Conservation (phyloP, 2,797 vertebrate species). For the Tarsius wallacei region DNA sequence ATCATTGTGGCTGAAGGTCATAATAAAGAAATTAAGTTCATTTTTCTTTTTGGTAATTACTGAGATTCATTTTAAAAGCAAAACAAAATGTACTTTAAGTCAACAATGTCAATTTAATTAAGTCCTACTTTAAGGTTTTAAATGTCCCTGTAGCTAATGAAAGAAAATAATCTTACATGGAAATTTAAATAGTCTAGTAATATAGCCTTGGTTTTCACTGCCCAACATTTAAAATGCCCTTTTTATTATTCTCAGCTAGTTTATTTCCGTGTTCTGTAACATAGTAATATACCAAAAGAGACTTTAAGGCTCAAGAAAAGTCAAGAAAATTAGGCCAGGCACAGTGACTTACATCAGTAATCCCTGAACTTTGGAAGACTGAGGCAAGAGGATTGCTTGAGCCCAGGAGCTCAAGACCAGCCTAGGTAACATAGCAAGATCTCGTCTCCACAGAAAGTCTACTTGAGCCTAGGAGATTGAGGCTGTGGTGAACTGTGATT, state of each 20-base stretch:
- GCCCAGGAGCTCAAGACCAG: no score
- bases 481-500: no score
- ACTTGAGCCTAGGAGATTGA: no score
- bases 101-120: conserved; percentile 48
- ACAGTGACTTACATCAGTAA: no score
- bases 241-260: conserved; percentile 16
- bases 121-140: conserved; percentile 16
- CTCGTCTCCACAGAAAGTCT: no score
- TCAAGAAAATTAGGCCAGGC: background rate
- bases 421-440: no score
- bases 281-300: conserved; percentile 8
- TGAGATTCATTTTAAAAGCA: conserved; percentile 68
- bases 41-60: conserved; percentile 68
- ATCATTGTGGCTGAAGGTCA: conserved; percentile 59
- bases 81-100: conserved; percentile 64
- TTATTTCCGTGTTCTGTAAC: conserved; percentile 17
- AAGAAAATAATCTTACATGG: conserved; percentile 38
- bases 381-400: no score
- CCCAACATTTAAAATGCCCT: background rate
- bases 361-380: no score
- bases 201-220: background rate
- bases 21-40: conserved; percentile 71
- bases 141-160: conserved; percentile 49
- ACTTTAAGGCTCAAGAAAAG: background rate
- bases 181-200: background rate